Evolutionary conservation across 2,797 vertebrate species (phyloP), one percentile per base, ranked within the genome.

Genomic region (Girardinus metallicus): DNA sequence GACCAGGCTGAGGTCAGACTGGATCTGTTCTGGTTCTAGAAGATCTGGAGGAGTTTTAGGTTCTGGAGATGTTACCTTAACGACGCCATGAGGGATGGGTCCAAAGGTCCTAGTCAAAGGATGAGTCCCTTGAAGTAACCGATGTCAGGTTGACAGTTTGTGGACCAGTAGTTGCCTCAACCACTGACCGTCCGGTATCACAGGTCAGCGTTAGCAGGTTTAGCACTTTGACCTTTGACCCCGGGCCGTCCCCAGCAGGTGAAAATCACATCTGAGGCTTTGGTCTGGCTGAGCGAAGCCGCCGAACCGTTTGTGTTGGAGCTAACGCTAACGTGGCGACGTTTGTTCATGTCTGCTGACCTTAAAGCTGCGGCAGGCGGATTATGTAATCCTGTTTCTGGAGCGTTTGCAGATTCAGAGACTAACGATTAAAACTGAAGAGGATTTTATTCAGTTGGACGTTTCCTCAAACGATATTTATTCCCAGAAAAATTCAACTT

Each of bases 231-330:
- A 29, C 11, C 55, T 60, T 29, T 60, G n/a, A 60, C 55, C 55
- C 6, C 49, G 3, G 49, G 18, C 18, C 8, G 9, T n/a, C 23
- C 43, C 75, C 72, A 7, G 46, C 53, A 87, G 64, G 9, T 75
- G 70, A 83, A 81, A 81, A 85, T 85, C 78, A 39, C n/a, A 79
- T 85, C 74, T 72, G 76, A 71, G 51, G 78, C 15, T n/a, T 47
- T 2, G 44, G 13, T 46, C 44, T 16, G 13, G 47, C 47, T 49
- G 47, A 49, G 47, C 47, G 47, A 46, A 46, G 44, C 44, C 43
- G 44, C 12, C 4, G 44, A 7, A 49, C 7, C 16, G 16, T 49
- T 49, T 47, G 47, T 36, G 68, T 29, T 11, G 21, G 9, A 3
- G 57, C 57, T 60, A 29, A 62, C 72, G 73, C 26, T n/a, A n/a